Percentiles rank a stretch among this genome's conserved stretches.
Evolutionary conservation across 1,140 invertebrate species (phyloP).

Genomic region (Pygmarrhopalites habei): DNA sequence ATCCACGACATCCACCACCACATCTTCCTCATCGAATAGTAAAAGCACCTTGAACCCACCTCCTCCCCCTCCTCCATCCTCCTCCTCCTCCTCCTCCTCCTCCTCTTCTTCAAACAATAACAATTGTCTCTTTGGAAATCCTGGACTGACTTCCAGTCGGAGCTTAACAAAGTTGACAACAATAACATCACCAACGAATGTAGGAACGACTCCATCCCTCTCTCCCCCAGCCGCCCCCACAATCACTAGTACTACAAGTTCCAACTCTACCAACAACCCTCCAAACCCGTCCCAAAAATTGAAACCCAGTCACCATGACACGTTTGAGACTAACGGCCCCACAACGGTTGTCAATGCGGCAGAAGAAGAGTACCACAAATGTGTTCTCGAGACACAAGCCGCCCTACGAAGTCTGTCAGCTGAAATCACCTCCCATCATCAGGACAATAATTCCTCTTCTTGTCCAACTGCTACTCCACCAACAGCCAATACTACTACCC

Average conservation of each 20-base stretch:
- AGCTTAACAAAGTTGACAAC: conserved; percentile 1
- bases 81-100: too few relatives aligned
- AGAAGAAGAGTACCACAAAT: conserved; percentile 38
- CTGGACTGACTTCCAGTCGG: background rate
- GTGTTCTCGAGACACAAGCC: conserved; percentile 38
- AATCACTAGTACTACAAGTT: background rate
- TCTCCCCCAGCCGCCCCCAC: background rate
- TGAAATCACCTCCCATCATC: conserved; percentile 29
- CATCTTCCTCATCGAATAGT: background rate
- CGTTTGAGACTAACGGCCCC: conserved; percentile 1
- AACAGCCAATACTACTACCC: background rate
- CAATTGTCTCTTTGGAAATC: background rate
- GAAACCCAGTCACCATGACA: conserved; percentile 9
- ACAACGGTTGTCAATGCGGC: conserved; percentile 26
- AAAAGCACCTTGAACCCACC: too few relatives aligned
- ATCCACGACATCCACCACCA: background rate
- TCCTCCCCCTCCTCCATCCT: too few relatives aligned
- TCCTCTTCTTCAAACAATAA: too few relatives aligned
- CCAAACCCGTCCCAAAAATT: too few relatives aligned
- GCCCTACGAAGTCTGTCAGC: conserved; percentile 36
- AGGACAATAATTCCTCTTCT: conserved; percentile 15
- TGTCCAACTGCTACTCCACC: background rate
- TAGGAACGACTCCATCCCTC: too few relatives aligned
- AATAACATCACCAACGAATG: too few relatives aligned
- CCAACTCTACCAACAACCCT: background rate